Conservation (phyloP, 2,113 vertebrate species). For the Charadrius vociferus region DNA sequence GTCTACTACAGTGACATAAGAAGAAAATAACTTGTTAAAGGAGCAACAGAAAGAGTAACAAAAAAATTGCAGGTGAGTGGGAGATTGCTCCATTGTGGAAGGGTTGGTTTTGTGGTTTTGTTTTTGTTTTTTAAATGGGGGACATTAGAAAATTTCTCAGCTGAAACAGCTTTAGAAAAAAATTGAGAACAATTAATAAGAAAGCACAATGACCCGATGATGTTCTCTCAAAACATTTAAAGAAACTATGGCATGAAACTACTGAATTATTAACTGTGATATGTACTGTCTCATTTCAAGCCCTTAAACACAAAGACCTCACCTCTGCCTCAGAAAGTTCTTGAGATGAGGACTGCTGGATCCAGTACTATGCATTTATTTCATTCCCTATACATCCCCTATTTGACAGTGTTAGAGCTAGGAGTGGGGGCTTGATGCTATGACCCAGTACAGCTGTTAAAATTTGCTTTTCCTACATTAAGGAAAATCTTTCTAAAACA, state of each 20-base stretch:
- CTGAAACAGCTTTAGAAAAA: background rate
- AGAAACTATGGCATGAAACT: background rate
- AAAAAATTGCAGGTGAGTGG: background rate
- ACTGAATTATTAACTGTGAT: background rate
- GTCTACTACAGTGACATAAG: background rate
- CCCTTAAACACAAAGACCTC: background rate
- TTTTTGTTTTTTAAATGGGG: background rate
- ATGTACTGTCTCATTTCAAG: background rate
- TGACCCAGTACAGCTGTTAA: background rate
- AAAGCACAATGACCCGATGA: background rate
- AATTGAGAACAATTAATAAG: background rate
- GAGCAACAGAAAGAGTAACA: background rate
- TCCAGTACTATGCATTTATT: background rate
- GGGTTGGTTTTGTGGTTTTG: no score
- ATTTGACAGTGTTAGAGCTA: background rate
- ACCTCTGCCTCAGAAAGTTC: background rate
- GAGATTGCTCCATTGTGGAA: background rate
- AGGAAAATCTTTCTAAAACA: background rate
- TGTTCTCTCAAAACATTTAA: background rate
- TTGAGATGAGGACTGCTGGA: background rate
- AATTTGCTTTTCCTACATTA: background rate
- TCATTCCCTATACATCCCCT: background rate
- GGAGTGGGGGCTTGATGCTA: background rate
- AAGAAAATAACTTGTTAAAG: background rate
- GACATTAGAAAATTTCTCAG: background rate